Percentiles rank a stretch among this genome's conserved stretches.
Conservation (phyloP, 2,888 invertebrate species). For the Tinea pellionella region DNA sequence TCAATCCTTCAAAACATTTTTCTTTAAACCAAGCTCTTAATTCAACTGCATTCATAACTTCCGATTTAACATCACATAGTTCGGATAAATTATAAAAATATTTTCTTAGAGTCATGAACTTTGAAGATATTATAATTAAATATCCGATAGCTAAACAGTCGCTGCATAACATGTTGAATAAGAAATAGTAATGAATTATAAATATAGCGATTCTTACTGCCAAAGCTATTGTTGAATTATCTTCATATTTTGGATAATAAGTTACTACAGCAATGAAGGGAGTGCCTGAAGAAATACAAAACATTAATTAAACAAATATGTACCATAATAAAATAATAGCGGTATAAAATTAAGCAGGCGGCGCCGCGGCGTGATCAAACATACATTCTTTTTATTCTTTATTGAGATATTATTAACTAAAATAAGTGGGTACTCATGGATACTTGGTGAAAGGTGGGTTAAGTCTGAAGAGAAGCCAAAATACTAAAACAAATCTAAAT, state of each 20-base stretch:
- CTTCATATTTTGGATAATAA: slow-evolving; percentile 42
- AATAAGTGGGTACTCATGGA: too few relatives aligned
- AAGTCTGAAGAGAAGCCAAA: too few relatives aligned
- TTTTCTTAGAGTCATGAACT: slow-evolving; percentile 45
- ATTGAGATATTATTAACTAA: too few relatives aligned
- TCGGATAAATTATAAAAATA: slow-evolving; percentile 41
- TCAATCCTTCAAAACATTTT: neutral
- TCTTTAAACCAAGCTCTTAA: neutral
- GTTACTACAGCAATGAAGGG: slow-evolving; percentile 52
- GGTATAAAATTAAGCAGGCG: too few relatives aligned
- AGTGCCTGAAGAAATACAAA: neutral
- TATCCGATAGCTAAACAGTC: slow-evolving; percentile 42
- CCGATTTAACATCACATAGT: slow-evolving; percentile 26
- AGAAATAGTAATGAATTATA: slow-evolving; percentile 25
- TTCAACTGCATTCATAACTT: neutral
- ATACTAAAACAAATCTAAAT: too few relatives aligned
- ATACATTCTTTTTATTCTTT: too few relatives aligned
- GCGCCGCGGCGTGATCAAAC: too few relatives aligned
- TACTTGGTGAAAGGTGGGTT: too few relatives aligned
- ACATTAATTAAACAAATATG: neutral
- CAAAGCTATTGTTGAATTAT: slow-evolving; percentile 34
- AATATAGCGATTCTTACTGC: slow-evolving; percentile 31
- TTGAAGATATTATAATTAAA: slow-evolving; percentile 51
- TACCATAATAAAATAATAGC: neutral
- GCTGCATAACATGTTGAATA: slow-evolving; percentile 47